Base-by-base conservation (phyloP, 2,888 invertebrate genomes). In the Teleiodes luculella region DNA sequence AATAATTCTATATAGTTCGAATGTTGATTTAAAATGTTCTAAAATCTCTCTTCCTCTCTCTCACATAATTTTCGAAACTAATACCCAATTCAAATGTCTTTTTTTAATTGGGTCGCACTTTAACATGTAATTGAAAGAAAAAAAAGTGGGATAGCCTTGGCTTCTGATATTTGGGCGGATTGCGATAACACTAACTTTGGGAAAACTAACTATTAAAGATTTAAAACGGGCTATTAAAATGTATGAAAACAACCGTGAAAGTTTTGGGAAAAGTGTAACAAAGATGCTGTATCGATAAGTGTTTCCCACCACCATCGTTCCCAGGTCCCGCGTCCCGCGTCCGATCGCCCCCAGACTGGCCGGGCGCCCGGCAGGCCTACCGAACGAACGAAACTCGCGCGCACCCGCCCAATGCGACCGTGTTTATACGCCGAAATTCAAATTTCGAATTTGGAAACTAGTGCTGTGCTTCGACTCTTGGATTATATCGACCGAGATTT, bases 331-430 rank as follows among this genome's bases (percentile, higher is more conserved):
- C 65, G 54, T 59, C 58, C 57, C 59, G 69, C 70, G 67, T 64
- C 61, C 54, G n/a, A 18, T 8, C 60, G 70, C 28, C 28, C 28
- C 24, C 69, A 66, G 78, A 80, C 82, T 79, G 86, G 76, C 81
- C 87, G 81, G 79, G 82, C 85, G 86, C 80, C 81, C 82, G 82
- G 83, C 86, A 80, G 82, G 83, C 76, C 74, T 72, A 76, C 74
- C 87, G 88, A 88, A 87, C 88, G 88, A 88, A 87, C 87, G 88
- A 87, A 76, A 76, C 78, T 69, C 73, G 60, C 68, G 66, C 69
- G 68, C 70, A 72, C 65, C 68, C 67, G 64, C 63, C 62, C 64
- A 73, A 76, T 80, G 81, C 83, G 79, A 76, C 74, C 78, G 85
- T 81, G 83, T 85, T 80, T 80, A 78, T 80, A 77, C 70, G 66